Evolutionary conservation across 2,113 vertebrate species (phyloP).

Genomic region (Osmerus mordax): DNA sequence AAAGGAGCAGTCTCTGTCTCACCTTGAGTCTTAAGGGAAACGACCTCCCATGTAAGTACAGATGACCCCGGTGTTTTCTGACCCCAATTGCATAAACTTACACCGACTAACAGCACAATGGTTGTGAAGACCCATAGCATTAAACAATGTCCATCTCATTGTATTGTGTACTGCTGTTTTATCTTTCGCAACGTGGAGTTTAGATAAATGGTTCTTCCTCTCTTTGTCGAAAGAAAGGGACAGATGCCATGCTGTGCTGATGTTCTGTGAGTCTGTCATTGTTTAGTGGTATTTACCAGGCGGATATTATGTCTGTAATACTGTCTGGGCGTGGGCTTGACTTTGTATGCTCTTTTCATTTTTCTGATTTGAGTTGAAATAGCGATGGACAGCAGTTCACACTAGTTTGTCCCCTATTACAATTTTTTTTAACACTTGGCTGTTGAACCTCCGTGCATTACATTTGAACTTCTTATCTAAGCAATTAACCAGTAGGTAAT

Average conservation of each 20-base stretch:
- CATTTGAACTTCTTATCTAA: too few relatives aligned
- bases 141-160: conserved; percentile 33
- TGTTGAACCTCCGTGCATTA: too few relatives aligned
- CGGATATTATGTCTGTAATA: conserved; percentile 79
- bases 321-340: conserved; percentile 79
- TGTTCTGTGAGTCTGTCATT: conserved; percentile 63
- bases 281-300: conserved; percentile 73
- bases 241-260: conserved; percentile 55
- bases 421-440: too few relatives aligned
- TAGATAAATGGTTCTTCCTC: conserved; percentile 61
- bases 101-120: conserved; percentile 45
- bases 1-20: conserved; percentile 21
- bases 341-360: conserved; percentile 73
- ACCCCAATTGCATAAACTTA: conserved; percentile 51
- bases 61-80: conserved; percentile 58
- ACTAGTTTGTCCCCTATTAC: not conserved
- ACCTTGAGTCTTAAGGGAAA: conserved; percentile 43
- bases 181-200: conserved; percentile 58
- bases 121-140: conserved; percentile 40
- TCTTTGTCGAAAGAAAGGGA: conserved; percentile 58
- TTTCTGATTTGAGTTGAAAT: conserved; percentile 69
- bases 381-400: conserved; percentile 57
- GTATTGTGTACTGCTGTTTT: conserved; percentile 52
- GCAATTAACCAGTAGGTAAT: too few relatives aligned
- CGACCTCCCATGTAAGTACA: conserved; percentile 38